Percentiles rank a stretch among this genome's conserved stretches.
These are phyloP conservation scores for Anguilla megastoma DNA, from an alignment of 2,797 vertebrate genomes.

Conservation along the genomic window DNA sequence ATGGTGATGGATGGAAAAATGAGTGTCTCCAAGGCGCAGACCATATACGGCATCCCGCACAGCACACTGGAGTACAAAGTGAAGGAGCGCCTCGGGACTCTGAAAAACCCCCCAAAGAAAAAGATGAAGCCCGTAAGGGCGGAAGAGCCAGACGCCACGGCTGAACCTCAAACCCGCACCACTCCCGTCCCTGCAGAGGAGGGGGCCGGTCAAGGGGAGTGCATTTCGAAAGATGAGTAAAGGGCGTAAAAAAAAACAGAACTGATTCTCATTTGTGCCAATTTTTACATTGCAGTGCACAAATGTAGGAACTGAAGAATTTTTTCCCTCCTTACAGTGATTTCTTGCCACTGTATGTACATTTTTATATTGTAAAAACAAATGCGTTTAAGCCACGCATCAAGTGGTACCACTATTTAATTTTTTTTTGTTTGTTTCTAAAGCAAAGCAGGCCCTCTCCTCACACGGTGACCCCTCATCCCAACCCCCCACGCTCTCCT, in stretches of 20 bases:
- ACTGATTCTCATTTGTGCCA: conserved; percentile 92
- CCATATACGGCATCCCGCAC: conserved; percentile 98
- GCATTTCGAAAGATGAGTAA: conserved; percentile 85
- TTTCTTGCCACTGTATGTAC: conserved; percentile 50
- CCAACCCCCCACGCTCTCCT: conserved; percentile 24
- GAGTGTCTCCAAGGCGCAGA: conserved; percentile 99
- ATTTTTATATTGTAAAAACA: conserved; percentile 64
- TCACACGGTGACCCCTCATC: conserved; percentile 44
- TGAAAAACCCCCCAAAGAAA: conserved; percentile 99
- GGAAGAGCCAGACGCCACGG: conserved; percentile 85
- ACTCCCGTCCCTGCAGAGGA: conserved; percentile 79
- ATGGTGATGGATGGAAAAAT: conserved; percentile 98
- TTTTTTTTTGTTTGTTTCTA: conserved; percentile 27
- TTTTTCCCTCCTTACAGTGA: conserved; percentile 49
- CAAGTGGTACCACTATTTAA: conserved; percentile 56
- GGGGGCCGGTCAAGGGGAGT: conserved; percentile 77
- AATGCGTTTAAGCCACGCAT: conserved; percentile 66
- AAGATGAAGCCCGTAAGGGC: conserved; percentile 93
- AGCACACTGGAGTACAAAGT: conserved; percentile 99
- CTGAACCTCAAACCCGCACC: conserved; percentile 79
- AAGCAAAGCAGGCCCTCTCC: conserved; percentile 64
- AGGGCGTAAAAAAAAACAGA: conserved; percentile 57
- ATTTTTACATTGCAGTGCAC: conserved; percentile 91
- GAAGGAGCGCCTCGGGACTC: conserved; percentile 96
- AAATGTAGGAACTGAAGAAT: conserved; percentile 77